phyloP scores from a whole-genome alignment of 2,888 invertebrate species.

The Polydesmus complanatus region DNA sequence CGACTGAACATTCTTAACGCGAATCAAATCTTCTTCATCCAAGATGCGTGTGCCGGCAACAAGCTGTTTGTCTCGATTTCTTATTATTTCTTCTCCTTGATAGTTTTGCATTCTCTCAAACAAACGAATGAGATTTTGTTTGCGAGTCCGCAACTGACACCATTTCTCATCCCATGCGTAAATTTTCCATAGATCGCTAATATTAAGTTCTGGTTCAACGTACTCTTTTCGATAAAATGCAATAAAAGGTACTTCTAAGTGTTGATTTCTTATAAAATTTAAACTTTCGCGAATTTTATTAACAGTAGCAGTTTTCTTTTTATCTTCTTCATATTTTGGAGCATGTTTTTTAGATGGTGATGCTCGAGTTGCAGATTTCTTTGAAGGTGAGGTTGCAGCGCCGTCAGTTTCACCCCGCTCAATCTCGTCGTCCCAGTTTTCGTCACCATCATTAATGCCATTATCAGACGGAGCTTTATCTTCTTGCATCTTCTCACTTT shows the following conservation, averaged over 20 bases:
- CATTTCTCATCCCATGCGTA: constrained; percentile 90
- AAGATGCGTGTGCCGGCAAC: constrained; percentile 69
- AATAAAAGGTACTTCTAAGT: constrained; percentile 94
- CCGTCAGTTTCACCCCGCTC: constrained; percentile 26
- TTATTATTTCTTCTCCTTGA: constrained; percentile 68
- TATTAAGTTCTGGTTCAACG: constrained; percentile 81
- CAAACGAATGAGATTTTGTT: constrained; percentile 62
- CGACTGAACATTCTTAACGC: constrained; percentile 59
- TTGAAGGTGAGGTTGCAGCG: constrained; percentile 27
- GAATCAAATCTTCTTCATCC: constrained; percentile 69
- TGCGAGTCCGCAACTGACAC: constrained; percentile 75
- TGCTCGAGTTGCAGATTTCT: background rate
- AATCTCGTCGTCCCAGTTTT: constrained; percentile 7
- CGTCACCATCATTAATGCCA: background rate
- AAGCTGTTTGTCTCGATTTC: constrained; percentile 66
- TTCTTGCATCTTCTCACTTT: background rate
- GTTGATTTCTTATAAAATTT: constrained; percentile 90
- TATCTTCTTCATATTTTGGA: constrained; percentile 16
- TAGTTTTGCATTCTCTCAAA: constrained; percentile 85
- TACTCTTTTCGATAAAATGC: constrained; percentile 97
- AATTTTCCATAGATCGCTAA: constrained; percentile 96
- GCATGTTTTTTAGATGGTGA: constrained; percentile 19
- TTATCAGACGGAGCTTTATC: background rate
- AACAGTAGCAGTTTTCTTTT: constrained; percentile 31
- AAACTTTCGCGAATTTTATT: constrained; percentile 87